Evolutionary conservation across 2,888 invertebrate genomes (phyloP).

Genomic region (Ichneumon xanthorius): DNA sequence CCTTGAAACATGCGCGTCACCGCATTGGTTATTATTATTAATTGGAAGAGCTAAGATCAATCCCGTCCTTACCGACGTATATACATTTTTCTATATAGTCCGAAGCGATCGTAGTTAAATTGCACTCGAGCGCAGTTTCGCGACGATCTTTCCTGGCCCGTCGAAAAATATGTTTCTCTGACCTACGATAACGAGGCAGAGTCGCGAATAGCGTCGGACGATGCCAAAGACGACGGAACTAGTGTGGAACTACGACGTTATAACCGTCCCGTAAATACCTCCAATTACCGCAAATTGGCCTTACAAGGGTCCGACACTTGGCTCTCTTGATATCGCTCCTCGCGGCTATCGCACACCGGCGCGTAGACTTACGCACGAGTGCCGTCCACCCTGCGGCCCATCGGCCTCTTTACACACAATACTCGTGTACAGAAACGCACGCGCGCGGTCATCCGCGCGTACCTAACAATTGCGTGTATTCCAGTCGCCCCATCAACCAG

Average conservation of each 20-base stretch:
- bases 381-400: conserved; percentile 21
- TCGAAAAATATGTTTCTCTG: background rate
- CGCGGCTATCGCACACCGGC: conserved; percentile 35
- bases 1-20: too few relatives aligned
- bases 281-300: conserved; percentile 73
- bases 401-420: conserved; percentile 24
- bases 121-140: background rate
- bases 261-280: conserved; percentile 73
- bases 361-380: conserved; percentile 50
- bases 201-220: background rate
- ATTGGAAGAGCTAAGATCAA: too few relatives aligned
- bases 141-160: background rate
- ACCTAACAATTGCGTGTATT: conserved; percentile 17
- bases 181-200: background rate
- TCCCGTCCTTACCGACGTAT: background rate
- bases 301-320: conserved; percentile 63
- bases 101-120: background rate
- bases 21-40: too few relatives aligned
- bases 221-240: conserved; percentile 11
- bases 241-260: conserved; percentile 62
- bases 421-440: background rate
- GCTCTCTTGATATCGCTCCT: background rate
- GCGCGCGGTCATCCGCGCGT: background rate
- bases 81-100: background rate
- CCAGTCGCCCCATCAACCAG: conserved; percentile 3